Evolutionary conservation across 2,797 vertebrate species (phyloP).

Genomic region (Xenops minutus): DNA sequence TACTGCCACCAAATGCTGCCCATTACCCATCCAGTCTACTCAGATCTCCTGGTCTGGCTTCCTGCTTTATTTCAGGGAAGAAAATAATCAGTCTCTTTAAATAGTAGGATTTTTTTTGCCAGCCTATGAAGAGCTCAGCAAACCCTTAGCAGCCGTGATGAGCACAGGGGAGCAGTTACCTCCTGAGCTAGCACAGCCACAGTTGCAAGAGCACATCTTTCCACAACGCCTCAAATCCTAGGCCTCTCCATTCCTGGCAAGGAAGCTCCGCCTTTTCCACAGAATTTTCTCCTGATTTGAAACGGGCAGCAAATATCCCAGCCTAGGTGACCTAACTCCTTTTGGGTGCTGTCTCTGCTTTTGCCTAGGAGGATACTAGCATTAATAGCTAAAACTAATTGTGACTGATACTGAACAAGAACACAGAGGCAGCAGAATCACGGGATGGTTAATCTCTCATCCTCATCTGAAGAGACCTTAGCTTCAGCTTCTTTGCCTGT

Average conservation of each 20-base stretch:
- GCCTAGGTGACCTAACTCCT: background rate
- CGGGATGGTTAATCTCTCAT: background rate
- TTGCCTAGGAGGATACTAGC: background rate
- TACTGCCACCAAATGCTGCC: background rate
- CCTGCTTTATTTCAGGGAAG: background rate
- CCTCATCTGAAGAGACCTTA: background rate
- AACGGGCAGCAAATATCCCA: background rate
- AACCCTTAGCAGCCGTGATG: background rate
- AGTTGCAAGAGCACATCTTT: background rate
- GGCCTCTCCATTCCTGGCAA: background rate
- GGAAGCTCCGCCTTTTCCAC: background rate
- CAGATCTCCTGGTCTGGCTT: background rate
- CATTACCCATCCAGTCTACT: accelerated
- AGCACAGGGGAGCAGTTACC: background rate
- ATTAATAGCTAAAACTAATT: background rate
- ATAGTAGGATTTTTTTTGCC: background rate
- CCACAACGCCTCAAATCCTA: background rate
- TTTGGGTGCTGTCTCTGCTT: background rate
- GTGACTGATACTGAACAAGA: background rate
- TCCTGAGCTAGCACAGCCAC: background rate
- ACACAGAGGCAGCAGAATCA: background rate
- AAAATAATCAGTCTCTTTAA: background rate
- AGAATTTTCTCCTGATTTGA: background rate
- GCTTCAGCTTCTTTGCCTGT: background rate
- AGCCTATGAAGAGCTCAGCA: background rate